phyloP scores from a whole-genome alignment of 2,888 invertebrate genomes.

The Sphaeridia pumilis region DNA sequence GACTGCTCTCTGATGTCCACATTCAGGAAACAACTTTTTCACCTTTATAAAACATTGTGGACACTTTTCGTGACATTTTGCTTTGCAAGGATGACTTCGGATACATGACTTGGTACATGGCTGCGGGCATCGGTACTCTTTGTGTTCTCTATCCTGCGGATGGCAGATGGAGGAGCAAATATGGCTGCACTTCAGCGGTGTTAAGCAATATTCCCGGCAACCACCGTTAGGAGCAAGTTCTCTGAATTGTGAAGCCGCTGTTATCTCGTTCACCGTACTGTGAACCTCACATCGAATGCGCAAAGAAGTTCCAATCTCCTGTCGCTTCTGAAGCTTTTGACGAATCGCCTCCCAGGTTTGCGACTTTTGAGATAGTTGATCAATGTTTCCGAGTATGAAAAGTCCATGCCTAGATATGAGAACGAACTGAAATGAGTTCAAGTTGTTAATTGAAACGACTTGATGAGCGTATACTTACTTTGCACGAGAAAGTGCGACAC shows the following conservation, averaged over 20 bases:
- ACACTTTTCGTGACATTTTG: conserved; percentile 17
- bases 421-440: neutral
- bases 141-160: conserved; percentile 47
- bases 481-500: conserved; percentile 65
- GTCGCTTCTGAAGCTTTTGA: conserved; percentile 21
- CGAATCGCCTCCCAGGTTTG: conserved; percentile 35
- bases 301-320: conserved; percentile 23
- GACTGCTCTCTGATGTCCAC: conserved; percentile 46
- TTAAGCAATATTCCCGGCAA: conserved; percentile 47
- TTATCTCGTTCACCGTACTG: conserved; percentile 9
- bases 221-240: conserved; percentile 47
- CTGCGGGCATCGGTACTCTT: conserved; percentile 42
- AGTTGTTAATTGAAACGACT: too few relatives aligned
- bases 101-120: conserved; percentile 39
- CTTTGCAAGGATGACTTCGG: conserved; percentile 17
- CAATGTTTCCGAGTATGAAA: conserved; percentile 58
- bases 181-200: conserved; percentile 48
- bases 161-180: conserved; percentile 53
- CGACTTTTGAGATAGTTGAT: conserved; percentile 28
- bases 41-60: conserved; percentile 36
- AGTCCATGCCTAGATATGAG: conserved; percentile 43
- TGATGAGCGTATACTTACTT: too few relatives aligned
- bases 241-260: conserved; percentile 16
- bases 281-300: conserved; percentile 32
- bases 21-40: conserved; percentile 40